Evolutionary conservation across 2,888 invertebrate genomes (phyloP), one percentile per base, ranked within the genome.

Genomic region (Trichopria drosophilae): DNA sequence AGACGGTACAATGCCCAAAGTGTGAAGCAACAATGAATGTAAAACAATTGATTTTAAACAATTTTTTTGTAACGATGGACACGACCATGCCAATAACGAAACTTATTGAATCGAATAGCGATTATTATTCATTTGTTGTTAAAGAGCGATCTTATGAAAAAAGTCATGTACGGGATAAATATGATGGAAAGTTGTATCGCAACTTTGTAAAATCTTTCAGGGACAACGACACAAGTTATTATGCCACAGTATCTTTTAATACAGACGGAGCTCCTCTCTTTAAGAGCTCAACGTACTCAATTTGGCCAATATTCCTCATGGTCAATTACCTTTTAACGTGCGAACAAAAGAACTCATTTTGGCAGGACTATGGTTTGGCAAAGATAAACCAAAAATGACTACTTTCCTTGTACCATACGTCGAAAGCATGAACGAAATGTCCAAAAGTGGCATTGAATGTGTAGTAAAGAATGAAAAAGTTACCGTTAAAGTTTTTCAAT

Each of bases 131-230:
- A 20, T 7, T 20, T 6, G 29, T 42, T 4, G 7, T 42, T 4
- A 15, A 29, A 12, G 12, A 24, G n/a, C 18, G 6, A 16, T 9
- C 5, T 7, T 10, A 20, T 18, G 10, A 20, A 4, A 26, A 16
- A 13, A 13, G 41, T 26, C 15, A 26, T 20, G 31, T 42, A 19
- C 18, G 22, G 15, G 42, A 42, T 13, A 44, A 24, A 18, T 47
- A 47, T 18, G 47, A 40, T 29, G 47, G 47, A 16, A 24, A 18
- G 13, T 12, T 29, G 7, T 47, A 47, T 18, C 16, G 47, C 18
- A 12, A 40, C 22, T 12, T 44, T 32, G 32, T 6, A 2, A 32
- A 20, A 13, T n/a, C 10, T 32, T 32, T 16, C 18, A 34, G 16
- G 16, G 34, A 15, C 9, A n/a, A 10, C 6, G 34, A 34, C n/a